These are phyloP conservation scores for Eubasilissa regina DNA, from an alignment of 1,140 invertebrate genomes.

Conservation along the genomic window DNA sequence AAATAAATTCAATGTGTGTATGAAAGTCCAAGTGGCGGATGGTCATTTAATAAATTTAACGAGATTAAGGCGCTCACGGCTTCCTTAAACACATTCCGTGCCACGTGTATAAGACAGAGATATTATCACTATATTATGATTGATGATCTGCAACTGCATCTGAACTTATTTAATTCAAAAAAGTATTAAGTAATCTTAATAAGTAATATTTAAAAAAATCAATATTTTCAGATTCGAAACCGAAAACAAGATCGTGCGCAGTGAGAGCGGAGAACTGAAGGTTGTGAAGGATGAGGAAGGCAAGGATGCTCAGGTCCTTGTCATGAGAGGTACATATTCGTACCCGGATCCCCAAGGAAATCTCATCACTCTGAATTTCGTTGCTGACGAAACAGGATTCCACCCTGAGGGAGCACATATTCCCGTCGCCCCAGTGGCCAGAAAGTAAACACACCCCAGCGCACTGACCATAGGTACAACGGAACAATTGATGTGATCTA, in stretches of 20 bases:
- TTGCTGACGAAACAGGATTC: conserved; percentile 65
- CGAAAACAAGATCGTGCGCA: conserved; percentile 63
- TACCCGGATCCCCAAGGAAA: conserved; percentile 55
- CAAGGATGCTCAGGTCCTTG: conserved; percentile 66
- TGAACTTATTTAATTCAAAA: too few species aligned
- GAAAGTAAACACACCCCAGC: neutral
- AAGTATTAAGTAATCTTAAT: too few species aligned
- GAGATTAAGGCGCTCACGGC: too few species aligned
- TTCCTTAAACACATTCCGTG: too few species aligned
- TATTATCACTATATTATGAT: too few species aligned
- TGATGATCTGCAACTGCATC: too few species aligned
- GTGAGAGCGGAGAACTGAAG: conserved; percentile 66
- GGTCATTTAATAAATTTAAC: too few species aligned
- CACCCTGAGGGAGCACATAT: conserved; percentile 71
- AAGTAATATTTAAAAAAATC: too few species aligned
- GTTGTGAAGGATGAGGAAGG: conserved; percentile 67
- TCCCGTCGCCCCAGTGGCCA: conserved; percentile 69
- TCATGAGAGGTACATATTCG: conserved; percentile 62
- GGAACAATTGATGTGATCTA: neutral
- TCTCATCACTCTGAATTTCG: conserved; percentile 69
- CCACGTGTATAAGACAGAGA: too few species aligned
- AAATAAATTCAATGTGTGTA: neutral
- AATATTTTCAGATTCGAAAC: conserved; percentile 65
- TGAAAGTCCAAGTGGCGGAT: too few species aligned
- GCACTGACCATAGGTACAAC: neutral